These are phyloP conservation scores for Campylomormyrus tamandua DNA, from an alignment of 2,113 vertebrate species.

Conservation along the genomic window DNA sequence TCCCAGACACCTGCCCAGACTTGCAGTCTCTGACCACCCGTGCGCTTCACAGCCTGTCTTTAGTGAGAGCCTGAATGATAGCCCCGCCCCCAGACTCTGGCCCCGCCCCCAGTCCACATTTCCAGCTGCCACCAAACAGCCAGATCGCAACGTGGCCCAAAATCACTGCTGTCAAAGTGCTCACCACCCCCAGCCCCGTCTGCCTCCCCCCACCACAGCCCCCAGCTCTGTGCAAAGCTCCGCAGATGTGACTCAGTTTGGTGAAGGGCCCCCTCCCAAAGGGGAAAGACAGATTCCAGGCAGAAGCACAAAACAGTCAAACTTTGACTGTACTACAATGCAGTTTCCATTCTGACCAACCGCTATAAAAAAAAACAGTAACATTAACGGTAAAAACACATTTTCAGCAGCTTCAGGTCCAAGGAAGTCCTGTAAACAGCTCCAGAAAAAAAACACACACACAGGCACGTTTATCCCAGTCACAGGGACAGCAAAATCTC, in stretches of 20 bases:
- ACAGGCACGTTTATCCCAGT: not conserved
- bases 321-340: not conserved
- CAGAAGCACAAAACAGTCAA: not conserved
- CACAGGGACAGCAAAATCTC: not conserved
- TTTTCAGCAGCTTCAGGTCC: not conserved
- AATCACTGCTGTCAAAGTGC: not conserved
- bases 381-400: not conserved
- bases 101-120: not conserved
- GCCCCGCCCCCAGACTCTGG: slow-evolving; percentile 12
- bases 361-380: not conserved
- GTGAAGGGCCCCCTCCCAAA: not conserved
- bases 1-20: slow-evolving; percentile 57
- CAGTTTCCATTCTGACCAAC: not conserved
- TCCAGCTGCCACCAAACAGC: not conserved
- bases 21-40: slow-evolving; percentile 50
- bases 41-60: slow-evolving; percentile 54
- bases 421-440: not conserved
- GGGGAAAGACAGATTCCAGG: not conserved
- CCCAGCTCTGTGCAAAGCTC: not conserved
- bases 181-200: not conserved
- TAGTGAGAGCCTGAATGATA: slow-evolving; percentile 49
- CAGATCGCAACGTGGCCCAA: not conserved
- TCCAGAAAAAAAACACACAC: not conserved
- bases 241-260: not conserved
- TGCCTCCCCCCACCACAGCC: not conserved